Percentiles rank a stretch among this genome's conserved stretches.
These are phyloP conservation scores for Brevipalpus yothersi DNA, from an alignment of 1,140 invertebrate genomes.

Conservation along the genomic window DNA sequence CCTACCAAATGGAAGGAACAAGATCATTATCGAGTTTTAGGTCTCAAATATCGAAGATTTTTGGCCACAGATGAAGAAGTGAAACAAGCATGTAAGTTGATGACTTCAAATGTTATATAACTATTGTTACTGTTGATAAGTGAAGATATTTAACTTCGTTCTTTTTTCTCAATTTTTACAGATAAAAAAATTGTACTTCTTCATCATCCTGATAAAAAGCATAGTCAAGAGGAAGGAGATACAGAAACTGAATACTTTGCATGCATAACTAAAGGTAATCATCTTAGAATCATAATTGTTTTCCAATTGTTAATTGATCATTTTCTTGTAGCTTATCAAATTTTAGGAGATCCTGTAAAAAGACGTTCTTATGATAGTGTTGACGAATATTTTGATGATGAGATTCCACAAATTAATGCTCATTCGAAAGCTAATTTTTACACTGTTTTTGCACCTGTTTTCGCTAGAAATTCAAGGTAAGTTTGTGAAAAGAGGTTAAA, in stretches of 20 bases:
- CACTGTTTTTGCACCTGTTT: slow-evolving; percentile 45
- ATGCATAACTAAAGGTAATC: slow-evolving; percentile 66
- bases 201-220: slow-evolving; percentile 93
- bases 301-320: background rate
- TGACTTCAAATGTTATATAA: too few relatives aligned
- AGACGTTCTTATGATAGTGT: slow-evolving; percentile 81
- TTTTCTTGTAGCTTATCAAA: slow-evolving; percentile 48
- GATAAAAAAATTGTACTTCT: slow-evolving; percentile 62
- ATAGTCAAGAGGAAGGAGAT: slow-evolving; percentile 45
- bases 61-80: slow-evolving; percentile 72
- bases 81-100: slow-evolving; percentile 58
- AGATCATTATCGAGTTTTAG: slow-evolving; percentile 84
- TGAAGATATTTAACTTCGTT: background rate
- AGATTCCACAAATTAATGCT: slow-evolving; percentile 38
- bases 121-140: background rate
- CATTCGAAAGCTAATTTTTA: slow-evolving; percentile 39
- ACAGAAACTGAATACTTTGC: slow-evolving; percentile 88
- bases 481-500: background rate
- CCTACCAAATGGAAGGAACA: slow-evolving; percentile 93
- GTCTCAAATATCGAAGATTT: slow-evolving; percentile 48
- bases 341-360: slow-evolving; percentile 49
- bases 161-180: slow-evolving; percentile 17
- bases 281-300: background rate
- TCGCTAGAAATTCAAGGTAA: slow-evolving; percentile 46
- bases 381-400: slow-evolving; percentile 78